Evolutionary conservation across 2,888 invertebrate genomes (phyloP), one percentile per base, ranked within the genome.

Genomic region (Eristalis arbustorum): DNA sequence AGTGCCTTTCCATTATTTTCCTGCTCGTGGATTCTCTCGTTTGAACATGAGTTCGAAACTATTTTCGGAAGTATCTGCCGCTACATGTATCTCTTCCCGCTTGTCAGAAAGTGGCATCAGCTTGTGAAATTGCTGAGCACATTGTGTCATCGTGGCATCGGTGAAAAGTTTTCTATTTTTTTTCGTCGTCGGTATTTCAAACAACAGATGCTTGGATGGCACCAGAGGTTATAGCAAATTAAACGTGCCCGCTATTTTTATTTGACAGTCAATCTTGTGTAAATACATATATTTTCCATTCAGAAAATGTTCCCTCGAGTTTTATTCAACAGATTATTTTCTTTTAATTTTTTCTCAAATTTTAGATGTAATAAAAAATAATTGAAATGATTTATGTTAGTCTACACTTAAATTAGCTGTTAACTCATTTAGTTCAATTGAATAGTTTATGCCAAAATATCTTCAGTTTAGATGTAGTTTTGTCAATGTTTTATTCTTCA

Each of bases 371-470:
- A 61, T 40, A 25, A 40, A 28, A 72, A 40, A 13, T 37, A 34
- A 23, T 59, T 22, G 42, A 61, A 18, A 42, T 34, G 18, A 61
- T 40, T 66, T 40, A 66, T 66, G 56, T 63, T 22, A 13, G 62
- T 1, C 14, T 59, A 28, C n/a, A 22, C 22, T 23, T 14, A 56
- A 23, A 25, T 22, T 57, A 66, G 5, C 49, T 11, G 6, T 40
- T 61, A 56, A 64, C 31, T 14, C 62, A 42, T 59, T 78, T 73
- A 79, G 67, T 79, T 79, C 59, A 78, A 72, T 66, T 37, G 49
- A 37, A 71, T 56, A 81, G 81, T 85, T 73, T 77, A 81, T 85
- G 37, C 81, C 77, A 81, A 84, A 85, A 76, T 76, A 57, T 63
- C 71, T 59, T 49, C 57, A 40, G 61, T 37, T 67, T 74, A 34